phyloP scores from a whole-genome alignment of 2,113 vertebrate genomes.

The Psammodynastes pulverulentus region DNA sequence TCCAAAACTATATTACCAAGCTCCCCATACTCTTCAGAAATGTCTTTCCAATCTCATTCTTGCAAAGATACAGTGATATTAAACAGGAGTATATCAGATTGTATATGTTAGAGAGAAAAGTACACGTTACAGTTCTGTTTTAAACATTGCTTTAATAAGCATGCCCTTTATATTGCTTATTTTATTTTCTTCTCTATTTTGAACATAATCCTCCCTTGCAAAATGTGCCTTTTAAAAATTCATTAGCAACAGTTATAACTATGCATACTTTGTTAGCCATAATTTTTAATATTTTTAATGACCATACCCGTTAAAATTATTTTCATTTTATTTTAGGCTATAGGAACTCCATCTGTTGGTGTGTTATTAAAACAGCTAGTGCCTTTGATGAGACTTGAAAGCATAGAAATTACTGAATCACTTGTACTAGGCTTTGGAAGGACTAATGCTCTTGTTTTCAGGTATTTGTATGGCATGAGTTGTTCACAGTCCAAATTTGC shows the following conservation, averaged over 20 bases:
- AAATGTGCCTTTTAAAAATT: conserved; percentile 9
- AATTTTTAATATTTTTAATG: conserved; percentile 28
- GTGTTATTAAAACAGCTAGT: conserved; percentile 94
- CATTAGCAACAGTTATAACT: conserved; percentile 21
- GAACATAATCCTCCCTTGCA: conserved; percentile 12
- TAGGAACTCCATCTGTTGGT: conserved; percentile 93
- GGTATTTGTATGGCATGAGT: conserved; percentile 69
- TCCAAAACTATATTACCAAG: background rate
- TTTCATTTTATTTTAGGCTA: conserved; percentile 77
- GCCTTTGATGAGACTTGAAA: conserved; percentile 96
- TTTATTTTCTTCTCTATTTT: conserved; percentile 7
- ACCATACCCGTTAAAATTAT: conserved; percentile 38
- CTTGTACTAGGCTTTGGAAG: conserved; percentile 96
- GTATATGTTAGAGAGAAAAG: background rate
- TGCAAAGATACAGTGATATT: background rate
- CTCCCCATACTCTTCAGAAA: background rate
- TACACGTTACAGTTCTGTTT: background rate
- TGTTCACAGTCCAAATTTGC: background rate
- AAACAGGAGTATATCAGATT: background rate
- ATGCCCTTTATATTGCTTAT: background rate
- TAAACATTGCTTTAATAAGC: background rate
- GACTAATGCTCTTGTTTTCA: conserved; percentile 97
- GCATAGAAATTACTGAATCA: conserved; percentile 97
- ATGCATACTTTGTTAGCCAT: conserved; percentile 26
- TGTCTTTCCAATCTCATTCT: background rate